Base-by-base conservation (phyloP, 2,113 vertebrate species). In the Microcebus griseorufus region DNA sequence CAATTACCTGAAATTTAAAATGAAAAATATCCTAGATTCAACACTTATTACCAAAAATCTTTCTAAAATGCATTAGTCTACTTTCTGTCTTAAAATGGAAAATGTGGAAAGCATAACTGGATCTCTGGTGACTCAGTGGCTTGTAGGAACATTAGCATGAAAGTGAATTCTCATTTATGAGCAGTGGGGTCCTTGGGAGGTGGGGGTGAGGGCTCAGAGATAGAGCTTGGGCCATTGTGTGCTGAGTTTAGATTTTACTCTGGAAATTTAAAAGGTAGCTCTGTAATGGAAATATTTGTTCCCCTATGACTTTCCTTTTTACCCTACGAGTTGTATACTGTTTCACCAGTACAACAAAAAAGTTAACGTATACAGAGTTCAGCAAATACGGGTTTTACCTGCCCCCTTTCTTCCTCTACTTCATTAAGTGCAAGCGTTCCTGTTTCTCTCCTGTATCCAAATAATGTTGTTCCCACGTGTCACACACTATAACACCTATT, bases 1-100 rank as follows among this genome's bases (percentile, higher is more conserved):
- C 42, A 89, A 48, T 93, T 48, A 92, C 80, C 87, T 86, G 39
- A 93, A 62, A 86, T 82, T 79, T 93, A 73, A 85, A 75, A 20
- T 78, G 85, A 86, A 39, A 94, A 73, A 39, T 53, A 45, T 29
- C 51, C 60, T 27, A 23, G 27, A 67, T 48, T 85, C n/a, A 69
- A 93, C 72, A 53, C 42, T 65, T 37, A 76, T 32, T 29, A 75
- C 12, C 29, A 88, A 84, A 96, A 72, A 55, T 86, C 48, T 79
- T 81, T 79, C 89, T 55, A 69, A 78, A 94, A n/a, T 62, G 20
- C 55, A 18, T 55, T 45, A 65, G 72, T 53, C 73, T 11, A 53
- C 53, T 72, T 87, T 84, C 37, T 58, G 64, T 75, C 62, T 37
- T 53, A 25, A 81, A 87, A 70, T 32, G 42, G 32, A 25, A 45